Evolutionary conservation across 2,797 vertebrate genomes (phyloP).

Genomic region (Pyrrhura leucotis): DNA sequence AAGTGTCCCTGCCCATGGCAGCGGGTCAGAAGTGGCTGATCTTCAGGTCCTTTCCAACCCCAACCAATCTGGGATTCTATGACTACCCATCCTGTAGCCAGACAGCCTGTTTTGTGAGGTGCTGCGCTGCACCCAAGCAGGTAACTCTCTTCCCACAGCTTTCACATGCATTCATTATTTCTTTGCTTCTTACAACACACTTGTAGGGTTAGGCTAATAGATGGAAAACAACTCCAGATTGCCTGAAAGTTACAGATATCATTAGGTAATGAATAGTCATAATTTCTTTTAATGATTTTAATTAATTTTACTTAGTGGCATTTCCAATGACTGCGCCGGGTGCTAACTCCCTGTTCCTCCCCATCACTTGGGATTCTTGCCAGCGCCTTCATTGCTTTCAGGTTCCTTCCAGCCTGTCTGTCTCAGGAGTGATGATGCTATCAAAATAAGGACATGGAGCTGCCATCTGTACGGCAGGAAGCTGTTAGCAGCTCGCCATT

Average conservation of each 20-base stretch:
- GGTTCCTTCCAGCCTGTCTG: neutral
- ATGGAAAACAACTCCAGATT: neutral
- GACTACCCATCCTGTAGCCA: neutral
- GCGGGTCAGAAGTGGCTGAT: neutral
- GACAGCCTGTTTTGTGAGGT: rapidly evolving
- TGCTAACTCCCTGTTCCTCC: neutral
- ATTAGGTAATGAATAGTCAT: neutral
- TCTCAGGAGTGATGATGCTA: neutral
- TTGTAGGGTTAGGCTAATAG: neutral
- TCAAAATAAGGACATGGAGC: neutral
- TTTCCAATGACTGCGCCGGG: neutral
- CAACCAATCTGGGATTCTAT: neutral
- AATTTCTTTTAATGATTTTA: neutral
- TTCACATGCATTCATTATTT: neutral
- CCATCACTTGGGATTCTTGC: conserved; percentile 4
- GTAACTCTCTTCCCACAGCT: neutral
- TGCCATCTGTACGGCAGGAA: conserved; percentile 16
- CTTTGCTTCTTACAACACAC: neutral
- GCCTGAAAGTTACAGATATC: neutral
- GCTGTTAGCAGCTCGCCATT: neutral
- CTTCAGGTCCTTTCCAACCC: neutral
- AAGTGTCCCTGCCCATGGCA: neutral
- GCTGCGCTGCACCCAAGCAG: neutral
- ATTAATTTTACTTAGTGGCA: conserved; percentile 43
- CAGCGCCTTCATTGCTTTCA: conserved; percentile 18